These are phyloP conservation scores for Drosophila vallismaia DNA, from an alignment of 2,888 invertebrate genomes.

Conservation along the genomic window DNA sequence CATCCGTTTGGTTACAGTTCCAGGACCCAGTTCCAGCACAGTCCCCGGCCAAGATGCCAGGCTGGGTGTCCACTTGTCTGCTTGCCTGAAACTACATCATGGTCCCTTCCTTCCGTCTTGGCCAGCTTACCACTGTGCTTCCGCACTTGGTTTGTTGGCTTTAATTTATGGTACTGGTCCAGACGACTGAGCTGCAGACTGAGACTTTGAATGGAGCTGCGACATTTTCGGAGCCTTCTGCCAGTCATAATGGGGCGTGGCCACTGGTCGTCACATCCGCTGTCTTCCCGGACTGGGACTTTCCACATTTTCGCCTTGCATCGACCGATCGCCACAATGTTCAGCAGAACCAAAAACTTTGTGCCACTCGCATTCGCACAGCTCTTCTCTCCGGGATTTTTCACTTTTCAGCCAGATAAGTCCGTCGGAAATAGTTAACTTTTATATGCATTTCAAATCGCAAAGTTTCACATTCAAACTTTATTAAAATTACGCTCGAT, in stretches of 20 bases:
- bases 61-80: constrained; percentile 66
- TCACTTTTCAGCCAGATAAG: constrained; percentile 33
- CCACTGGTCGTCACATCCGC: constrained; percentile 62
- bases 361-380: constrained; percentile 53
- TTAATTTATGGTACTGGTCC: constrained; percentile 73
- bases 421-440: constrained; percentile 73
- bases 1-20: constrained; percentile 54
- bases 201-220: constrained; percentile 17
- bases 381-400: constrained; percentile 30
- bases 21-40: constrained; percentile 5
- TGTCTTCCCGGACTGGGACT: constrained; percentile 48
- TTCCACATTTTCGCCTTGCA: constrained; percentile 6
- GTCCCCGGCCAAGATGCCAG: constrained; percentile 58
- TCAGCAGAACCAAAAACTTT: constrained; percentile 36
- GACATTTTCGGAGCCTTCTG: constrained; percentile 48
- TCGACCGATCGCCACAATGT: constrained; percentile 55
- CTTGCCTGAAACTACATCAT: constrained; percentile 4
- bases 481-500: constrained; percentile 77
- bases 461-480: constrained; percentile 77
- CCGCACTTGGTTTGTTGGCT: constrained; percentile 72
- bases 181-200: constrained; percentile 33
- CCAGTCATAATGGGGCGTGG: constrained; percentile 41
- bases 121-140: constrained; percentile 60
- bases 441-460: constrained; percentile 77
- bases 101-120: neutral